Percentiles rank a stretch among this genome's conserved stretches.
phyloP scores from a whole-genome alignment of 2,113 vertebrate genomes.

The Scopus umbretta region DNA sequence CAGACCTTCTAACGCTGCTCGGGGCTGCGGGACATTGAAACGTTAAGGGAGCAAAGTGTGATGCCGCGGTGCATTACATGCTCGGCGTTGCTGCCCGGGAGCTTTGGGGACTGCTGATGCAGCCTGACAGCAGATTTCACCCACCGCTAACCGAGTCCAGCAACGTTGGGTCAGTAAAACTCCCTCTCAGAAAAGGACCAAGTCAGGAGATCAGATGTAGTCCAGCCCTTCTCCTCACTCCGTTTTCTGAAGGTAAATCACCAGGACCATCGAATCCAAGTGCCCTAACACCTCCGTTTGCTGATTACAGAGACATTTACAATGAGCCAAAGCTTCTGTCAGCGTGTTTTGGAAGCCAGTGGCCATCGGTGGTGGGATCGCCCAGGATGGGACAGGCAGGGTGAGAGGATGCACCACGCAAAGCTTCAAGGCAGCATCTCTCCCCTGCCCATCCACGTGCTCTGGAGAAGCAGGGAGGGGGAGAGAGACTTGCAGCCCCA shows the following conservation, averaged over 20 bases:
- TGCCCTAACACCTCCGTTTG: background rate
- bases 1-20: background rate
- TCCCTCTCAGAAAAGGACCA: background rate
- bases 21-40: background rate
- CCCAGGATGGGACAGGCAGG: background rate
- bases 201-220: background rate
- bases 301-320: background rate
- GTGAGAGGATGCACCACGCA: background rate
- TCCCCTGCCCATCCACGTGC: background rate
- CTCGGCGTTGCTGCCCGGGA: fast-evolving
- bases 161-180: background rate
- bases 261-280: background rate
- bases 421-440: background rate
- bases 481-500: background rate
- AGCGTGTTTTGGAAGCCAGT: background rate
- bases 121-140: background rate
- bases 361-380: background rate
- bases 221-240: background rate
- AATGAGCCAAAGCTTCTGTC: background rate
- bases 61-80: fast-evolving
- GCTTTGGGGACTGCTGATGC: background rate
- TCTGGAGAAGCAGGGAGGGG: background rate
- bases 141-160: fast-evolving
- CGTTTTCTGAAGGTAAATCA: background rate
- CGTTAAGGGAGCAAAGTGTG: background rate